A percentile compares a stretch with the other conserved stretches of the same genome.
Conservation (phyloP, 1,140 invertebrate species). For the Gonatopus flavifemur region DNA sequence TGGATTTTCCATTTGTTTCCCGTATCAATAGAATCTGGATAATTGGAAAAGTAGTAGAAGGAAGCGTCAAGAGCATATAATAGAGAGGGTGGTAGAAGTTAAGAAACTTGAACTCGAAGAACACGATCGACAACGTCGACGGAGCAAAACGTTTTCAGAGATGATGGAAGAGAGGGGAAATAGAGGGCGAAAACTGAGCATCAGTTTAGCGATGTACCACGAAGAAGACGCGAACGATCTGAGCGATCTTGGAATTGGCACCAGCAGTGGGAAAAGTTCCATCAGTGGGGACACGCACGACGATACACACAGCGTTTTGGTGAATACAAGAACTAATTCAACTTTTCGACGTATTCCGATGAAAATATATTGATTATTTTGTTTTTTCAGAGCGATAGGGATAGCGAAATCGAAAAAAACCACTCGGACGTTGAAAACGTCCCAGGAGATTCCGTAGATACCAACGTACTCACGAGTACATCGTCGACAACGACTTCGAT, state of each 20-base stretch:
- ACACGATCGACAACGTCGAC: slow-evolving; percentile 68
- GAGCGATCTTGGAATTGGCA: slow-evolving; percentile 79
- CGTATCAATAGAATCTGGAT: slow-evolving; percentile 75
- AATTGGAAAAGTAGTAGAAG: slow-evolving; percentile 91
- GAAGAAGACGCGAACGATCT: slow-evolving; percentile 82
- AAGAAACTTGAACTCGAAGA: slow-evolving; percentile 82
- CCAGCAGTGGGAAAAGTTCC: slow-evolving; percentile 73
- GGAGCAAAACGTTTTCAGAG: slow-evolving; percentile 91
- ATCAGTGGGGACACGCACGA: slow-evolving; percentile 72
- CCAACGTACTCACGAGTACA: slow-evolving; percentile 33
- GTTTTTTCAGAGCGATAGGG: slow-evolving; percentile 64
- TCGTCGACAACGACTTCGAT: not conserved
- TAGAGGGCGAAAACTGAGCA: slow-evolving; percentile 59
- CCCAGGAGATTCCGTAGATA: slow-evolving; percentile 49
- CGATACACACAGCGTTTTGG: slow-evolving; percentile 69
- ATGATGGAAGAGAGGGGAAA: slow-evolving; percentile 85
- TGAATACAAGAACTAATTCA: slow-evolving; percentile 47
- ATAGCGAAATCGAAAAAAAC: slow-evolving; percentile 66
- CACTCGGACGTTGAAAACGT: slow-evolving; percentile 64
- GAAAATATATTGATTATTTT: not conserved
- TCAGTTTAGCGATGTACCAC: slow-evolving; percentile 68
- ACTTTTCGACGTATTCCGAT: not conserved
- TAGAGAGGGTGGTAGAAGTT: slow-evolving; percentile 84
- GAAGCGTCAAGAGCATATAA: slow-evolving; percentile 87
- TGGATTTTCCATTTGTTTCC: not conserved